Evolutionary conservation across 1,140 invertebrate species (phyloP).

Genomic region (Drosophila sp.): DNA sequence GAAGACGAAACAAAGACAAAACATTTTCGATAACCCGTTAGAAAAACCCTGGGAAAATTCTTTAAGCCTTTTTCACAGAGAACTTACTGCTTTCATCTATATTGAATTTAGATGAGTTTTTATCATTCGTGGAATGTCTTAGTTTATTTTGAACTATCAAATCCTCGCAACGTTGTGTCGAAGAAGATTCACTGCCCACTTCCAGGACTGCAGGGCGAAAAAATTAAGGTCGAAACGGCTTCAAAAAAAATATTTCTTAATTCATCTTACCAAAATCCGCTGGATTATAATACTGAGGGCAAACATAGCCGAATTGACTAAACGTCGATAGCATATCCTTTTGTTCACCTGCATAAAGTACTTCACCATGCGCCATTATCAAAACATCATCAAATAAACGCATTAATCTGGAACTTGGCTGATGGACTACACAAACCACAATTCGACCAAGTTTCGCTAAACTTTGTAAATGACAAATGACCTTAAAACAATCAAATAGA

Average conservation of each 20-base stretch:
- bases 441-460: slow-evolving; percentile 90
- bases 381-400: slow-evolving; percentile 87
- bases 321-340: slow-evolving; percentile 84
- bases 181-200: slow-evolving; percentile 65
- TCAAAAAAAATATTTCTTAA: not conserved
- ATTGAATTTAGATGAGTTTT: slow-evolving; percentile 23
- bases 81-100: slow-evolving; percentile 70
- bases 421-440: slow-evolving; percentile 94
- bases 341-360: slow-evolving; percentile 86
- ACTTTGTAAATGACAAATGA: slow-evolving; percentile 87
- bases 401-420: slow-evolving; percentile 93
- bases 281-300: slow-evolving; percentile 88
- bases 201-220: slow-evolving; percentile 55
- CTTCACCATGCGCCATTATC: slow-evolving; percentile 85
- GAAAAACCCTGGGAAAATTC: slow-evolving; percentile 2
- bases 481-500: slow-evolving; percentile 63
- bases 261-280: slow-evolving; percentile 85
- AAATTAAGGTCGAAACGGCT: not conserved
- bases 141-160: slow-evolving; percentile 64
- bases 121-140: slow-evolving; percentile 21
- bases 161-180: slow-evolving; percentile 42
- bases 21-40: slow-evolving; percentile 10
- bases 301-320: slow-evolving; percentile 84
- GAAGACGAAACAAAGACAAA: slow-evolving; percentile 9
- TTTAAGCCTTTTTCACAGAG: not conserved